phyloP scores from a whole-genome alignment of 53 echinoderm and acorn worm species.

The Luidia sarsii region DNA sequence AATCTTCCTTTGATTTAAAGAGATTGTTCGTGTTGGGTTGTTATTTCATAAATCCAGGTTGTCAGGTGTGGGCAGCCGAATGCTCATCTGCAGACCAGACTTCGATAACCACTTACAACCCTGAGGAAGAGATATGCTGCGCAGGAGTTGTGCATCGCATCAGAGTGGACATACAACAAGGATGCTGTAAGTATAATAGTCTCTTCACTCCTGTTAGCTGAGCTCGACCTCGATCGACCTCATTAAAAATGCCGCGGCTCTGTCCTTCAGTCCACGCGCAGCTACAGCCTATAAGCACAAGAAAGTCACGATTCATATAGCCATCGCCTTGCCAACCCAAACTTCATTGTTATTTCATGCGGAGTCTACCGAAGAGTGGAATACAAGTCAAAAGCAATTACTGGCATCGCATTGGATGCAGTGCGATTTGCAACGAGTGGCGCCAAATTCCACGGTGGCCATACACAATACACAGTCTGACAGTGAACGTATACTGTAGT shows the following conservation, averaged over 20 bases:
- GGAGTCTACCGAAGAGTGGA: neutral
- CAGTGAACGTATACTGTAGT: no score
- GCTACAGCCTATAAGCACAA: neutral
- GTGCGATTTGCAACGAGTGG: no score
- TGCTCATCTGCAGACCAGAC: no score
- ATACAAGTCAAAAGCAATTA: no score
- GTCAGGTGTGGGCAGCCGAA: no score
- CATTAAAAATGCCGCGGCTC: neutral
- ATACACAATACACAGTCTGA: no score
- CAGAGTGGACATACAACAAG: constrained; percentile 7
- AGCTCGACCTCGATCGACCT: neutral
- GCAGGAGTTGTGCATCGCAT: constrained; percentile 4
- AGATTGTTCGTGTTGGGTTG: no score
- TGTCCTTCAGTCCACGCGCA: neutral
- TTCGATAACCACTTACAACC: no score
- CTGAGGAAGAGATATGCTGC: constrained; percentile 9
- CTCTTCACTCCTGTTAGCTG: neutral
- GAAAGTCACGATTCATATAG: neutral
- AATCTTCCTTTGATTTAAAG: no score
- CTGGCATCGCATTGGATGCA: no score
- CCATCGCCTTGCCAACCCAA: neutral
- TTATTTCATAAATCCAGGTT: no score
- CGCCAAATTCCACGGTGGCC: no score
- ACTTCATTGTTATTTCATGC: neutral
- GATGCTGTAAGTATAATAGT: constrained; percentile 18